Percentiles rank a stretch among this genome's conserved stretches.
phyloP scores from a whole-genome alignment of 64 coral and sea anemone species.

The Stylophora pistillata region DNA sequence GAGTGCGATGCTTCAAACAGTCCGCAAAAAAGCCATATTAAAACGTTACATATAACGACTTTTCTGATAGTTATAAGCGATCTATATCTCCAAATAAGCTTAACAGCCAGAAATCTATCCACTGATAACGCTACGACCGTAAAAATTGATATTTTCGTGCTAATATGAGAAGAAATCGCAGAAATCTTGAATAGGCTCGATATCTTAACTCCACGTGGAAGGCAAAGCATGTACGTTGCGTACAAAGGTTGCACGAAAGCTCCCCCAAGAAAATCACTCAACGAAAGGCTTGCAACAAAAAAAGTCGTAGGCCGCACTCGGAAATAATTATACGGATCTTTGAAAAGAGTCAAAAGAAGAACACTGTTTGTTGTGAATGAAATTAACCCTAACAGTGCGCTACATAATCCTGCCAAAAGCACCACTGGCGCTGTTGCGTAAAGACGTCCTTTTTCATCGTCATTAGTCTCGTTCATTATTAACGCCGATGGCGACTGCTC shows the following conservation, averaged over 20 bases:
- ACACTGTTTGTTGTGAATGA: too few relatives aligned
- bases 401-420: too few relatives aligned
- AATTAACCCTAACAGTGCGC: too few relatives aligned
- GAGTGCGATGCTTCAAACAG: conserved; percentile 73
- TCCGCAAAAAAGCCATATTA: conserved; percentile 44
- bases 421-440: not conserved
- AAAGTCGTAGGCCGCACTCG: conserved; percentile 49
- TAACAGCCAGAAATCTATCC: conserved; percentile 69
- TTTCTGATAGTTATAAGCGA: conserved; percentile 34
- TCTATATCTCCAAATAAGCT: conserved; percentile 62
- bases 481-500: not conserved
- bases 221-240: conserved; percentile 51
- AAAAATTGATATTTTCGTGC: conserved; percentile 69
- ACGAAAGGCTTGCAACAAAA: conserved; percentile 54
- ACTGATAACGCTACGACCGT: conserved; percentile 69
- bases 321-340: conserved; percentile 73
- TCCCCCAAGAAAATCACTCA: conserved; percentile 71
- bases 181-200: conserved; percentile 13
- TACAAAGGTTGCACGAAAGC: conserved; percentile 55
- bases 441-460: not conserved
- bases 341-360: conserved; percentile 52
- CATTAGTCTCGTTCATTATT: not conserved
- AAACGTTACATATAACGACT: conserved; percentile 32
- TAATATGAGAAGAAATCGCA: conserved; percentile 56
- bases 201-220: not conserved